Conservation (phyloP, 1,140 invertebrate species). For the Drosophila arizonae region DNA sequence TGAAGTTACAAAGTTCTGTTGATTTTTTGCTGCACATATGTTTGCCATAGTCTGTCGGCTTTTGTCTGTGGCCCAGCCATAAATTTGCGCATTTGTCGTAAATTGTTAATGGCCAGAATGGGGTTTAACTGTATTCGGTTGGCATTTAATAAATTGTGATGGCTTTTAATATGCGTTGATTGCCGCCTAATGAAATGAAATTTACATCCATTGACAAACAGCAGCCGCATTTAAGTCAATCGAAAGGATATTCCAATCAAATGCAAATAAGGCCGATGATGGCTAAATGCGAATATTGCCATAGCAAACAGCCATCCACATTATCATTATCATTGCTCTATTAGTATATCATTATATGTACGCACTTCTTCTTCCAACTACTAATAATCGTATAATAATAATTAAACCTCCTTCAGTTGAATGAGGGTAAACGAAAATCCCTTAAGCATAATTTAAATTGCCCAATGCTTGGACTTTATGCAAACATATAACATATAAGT, state of each 20-base stretch:
- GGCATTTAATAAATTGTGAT: conserved; percentile 36
- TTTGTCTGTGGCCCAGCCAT: conserved; percentile 34
- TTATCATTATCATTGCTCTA: no score
- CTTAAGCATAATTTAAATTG: not conserved
- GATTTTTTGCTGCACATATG: not conserved
- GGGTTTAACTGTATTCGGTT: conserved; percentile 41
- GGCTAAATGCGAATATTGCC: no score
- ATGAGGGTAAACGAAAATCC: not conserved
- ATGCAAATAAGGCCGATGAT: no score
- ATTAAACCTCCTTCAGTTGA: no score
- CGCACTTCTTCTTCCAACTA: no score
- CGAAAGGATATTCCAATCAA: not conserved
- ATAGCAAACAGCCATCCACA: no score
- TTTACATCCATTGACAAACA: conserved; percentile 20
- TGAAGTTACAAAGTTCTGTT: conserved; percentile 35
- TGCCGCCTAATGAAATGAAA: conserved; percentile 36
- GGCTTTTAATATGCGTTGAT: conserved; percentile 34
- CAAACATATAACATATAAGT: no score
- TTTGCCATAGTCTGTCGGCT: conserved; percentile 3
- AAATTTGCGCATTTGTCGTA: conserved; percentile 35
- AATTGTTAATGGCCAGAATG: conserved; percentile 30
- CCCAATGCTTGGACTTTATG: no score
- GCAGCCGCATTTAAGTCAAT: conserved; percentile 9
- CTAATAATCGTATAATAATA: no score
- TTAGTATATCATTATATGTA: no score